Evolutionary conservation across 2,797 vertebrate genomes (phyloP).

Genomic region (Echeneis naucrates): DNA sequence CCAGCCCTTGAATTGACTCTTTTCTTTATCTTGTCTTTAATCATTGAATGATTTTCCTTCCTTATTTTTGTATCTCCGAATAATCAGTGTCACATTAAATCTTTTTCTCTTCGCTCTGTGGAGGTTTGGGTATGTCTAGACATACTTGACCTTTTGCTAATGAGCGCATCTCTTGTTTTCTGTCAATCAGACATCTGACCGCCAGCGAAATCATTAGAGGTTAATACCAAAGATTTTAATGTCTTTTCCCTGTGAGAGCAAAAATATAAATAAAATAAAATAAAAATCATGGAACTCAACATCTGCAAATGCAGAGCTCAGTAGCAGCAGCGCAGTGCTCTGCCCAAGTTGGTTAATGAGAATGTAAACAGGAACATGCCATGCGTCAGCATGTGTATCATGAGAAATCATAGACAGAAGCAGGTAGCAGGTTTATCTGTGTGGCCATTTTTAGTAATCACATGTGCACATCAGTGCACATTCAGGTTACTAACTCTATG

Average conservation of each 20-base stretch:
- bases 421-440: not conserved
- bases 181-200: constrained; percentile 18
- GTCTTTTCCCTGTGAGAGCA: not conserved
- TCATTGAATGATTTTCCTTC: constrained; percentile 11
- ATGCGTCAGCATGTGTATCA: not conserved
- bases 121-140: constrained; percentile 9
- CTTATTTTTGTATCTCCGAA: constrained; percentile 5
- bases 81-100: not conserved
- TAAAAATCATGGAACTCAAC: constrained; percentile 4
- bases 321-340: constrained; percentile 2
- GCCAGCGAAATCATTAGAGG: not conserved
- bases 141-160: constrained; percentile 55
- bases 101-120: constrained; percentile 15
- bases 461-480: too few species aligned
- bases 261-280: too few species aligned
- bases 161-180: constrained; percentile 32
- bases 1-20: constrained; percentile 5
- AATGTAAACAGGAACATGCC: constrained; percentile 31
- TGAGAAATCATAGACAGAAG: not conserved
- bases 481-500: not conserved
- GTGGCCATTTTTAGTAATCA: too few species aligned
- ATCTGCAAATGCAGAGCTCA: constrained; percentile 1
- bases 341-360: constrained; percentile 50
- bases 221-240: not conserved
- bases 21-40: constrained; percentile 14